phyloP scores from a whole-genome alignment of 2,888 invertebrate species.

The Nudaria mundana region DNA sequence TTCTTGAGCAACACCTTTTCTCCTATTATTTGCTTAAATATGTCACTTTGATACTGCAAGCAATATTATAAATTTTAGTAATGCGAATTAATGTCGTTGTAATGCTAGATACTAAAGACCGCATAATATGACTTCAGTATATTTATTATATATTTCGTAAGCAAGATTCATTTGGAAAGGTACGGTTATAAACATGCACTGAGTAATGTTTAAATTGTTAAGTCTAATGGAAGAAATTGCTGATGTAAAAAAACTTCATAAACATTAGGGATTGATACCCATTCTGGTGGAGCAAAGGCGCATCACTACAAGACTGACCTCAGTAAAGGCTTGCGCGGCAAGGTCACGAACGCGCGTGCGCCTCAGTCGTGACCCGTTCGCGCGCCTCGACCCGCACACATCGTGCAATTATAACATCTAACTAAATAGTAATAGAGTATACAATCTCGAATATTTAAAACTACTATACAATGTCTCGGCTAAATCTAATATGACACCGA shows the following conservation, averaged over 20 bases:
- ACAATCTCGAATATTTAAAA: slow-evolving; percentile 50
- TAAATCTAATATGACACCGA: slow-evolving; percentile 50
- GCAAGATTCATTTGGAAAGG: too few relatives aligned
- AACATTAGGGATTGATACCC: too few relatives aligned
- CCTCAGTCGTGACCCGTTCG: slow-evolving; percentile 78
- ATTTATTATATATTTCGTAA: too few relatives aligned
- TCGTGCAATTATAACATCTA: slow-evolving; percentile 57
- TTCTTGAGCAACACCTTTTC: slow-evolving; percentile 59
- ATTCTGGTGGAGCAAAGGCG: slow-evolving; percentile 53
- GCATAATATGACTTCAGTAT: too few relatives aligned
- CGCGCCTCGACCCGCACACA: slow-evolving; percentile 49
- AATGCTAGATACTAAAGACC: too few relatives aligned
- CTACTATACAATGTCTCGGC: slow-evolving; percentile 52
- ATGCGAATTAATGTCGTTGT: slow-evolving; percentile 21
- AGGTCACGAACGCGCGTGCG: slow-evolving; percentile 81
- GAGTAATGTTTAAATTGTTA: too few relatives aligned
- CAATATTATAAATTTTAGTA: slow-evolving; percentile 37
- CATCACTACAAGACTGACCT: slow-evolving; percentile 75
- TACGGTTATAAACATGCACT: too few relatives aligned
- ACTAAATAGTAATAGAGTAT: slow-evolving; percentile 57
- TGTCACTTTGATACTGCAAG: slow-evolving; percentile 45
- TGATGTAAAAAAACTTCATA: too few relatives aligned
- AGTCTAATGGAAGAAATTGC: too few relatives aligned
- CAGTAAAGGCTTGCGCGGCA: slow-evolving; percentile 74
- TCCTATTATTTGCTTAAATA: slow-evolving; percentile 63